Evolutionary conservation across 2,113 vertebrate genomes (phyloP), one percentile per base, ranked within the genome.

Genomic region (Progne subis): DNA sequence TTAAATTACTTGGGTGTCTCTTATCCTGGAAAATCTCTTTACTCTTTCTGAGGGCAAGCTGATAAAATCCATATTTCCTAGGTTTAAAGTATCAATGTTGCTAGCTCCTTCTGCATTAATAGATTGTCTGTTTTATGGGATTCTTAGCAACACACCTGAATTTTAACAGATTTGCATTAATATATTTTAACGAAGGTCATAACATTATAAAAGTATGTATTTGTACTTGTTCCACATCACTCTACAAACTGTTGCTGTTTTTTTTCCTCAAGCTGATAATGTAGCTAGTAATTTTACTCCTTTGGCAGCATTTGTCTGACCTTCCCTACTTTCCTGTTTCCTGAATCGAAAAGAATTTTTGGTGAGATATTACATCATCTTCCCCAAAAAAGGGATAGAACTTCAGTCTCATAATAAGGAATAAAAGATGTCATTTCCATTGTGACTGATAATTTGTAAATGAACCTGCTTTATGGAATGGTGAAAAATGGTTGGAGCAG

Each of bases 391-490:
- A 86, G 15, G 52, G 23, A 28, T 28, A 78, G 44, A 52, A 55
- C 41, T 96, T 94, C 41, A 78, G 3, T 49, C 69, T 92, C 57
- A 50, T 64, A 75, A 63, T 49, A 92, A 82, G 25, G 25, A 78
- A 75, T 37, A 71, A 83, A 86, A 49, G 23, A 21, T 49, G 37
- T 60, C 29, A 86, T 75, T 88, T 90, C 9, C 52, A 25, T 72
- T 61, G 25, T 90, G 77, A 90, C 57, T 81, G 49, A 61, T 68
- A 23, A 69, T 88, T 95, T 96, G 28, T 71, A 92, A 94, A 95
- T 79, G 49, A 92, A 77, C 31, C 46, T 84, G 26, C 52, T 88
- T 86, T 92, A 60, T 61, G n/a, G 43, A 86, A 93, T 31, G 23
- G 37, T 93, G 80, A 88, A 75, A 93, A 93, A 81, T 60, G 43